Evolutionary conservation across 2,888 invertebrate species (phyloP), one percentile per base, ranked within the genome.

Genomic region (Cerastoderma edule): DNA sequence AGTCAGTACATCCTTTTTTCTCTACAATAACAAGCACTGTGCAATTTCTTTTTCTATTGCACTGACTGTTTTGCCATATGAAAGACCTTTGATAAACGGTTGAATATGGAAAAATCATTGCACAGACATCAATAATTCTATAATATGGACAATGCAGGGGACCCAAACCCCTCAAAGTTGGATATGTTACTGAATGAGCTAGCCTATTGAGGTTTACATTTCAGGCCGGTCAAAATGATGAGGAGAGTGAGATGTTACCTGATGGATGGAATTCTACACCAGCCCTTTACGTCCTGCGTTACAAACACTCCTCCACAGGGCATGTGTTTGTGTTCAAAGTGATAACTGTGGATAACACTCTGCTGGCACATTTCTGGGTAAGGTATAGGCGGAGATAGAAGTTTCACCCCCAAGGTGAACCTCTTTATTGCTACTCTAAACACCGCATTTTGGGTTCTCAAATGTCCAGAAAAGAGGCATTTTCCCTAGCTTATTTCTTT

Each of bases 211-310:
- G 8, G 8, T 13, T 39, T 39, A 13, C 39, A 50, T 19, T 54
- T 6, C 19, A 54, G 54, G 28, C 22, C 27, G n/a, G 30, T 35
- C 67, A 57, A 3, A 65, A 75, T 80, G 74, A 74, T 1, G 80
- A 80, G 30, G 80, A 68, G 30, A 72, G 83, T 46, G 97, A 97
- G 92, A 90, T 95, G 53, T 92, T 97, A 22, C 97, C 97, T 1
- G 94, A 94, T 46, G 95, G 95, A 53, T 97, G 97, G 97, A 97
- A 95, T 91, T 93, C 94, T 57, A 72, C 76, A 39, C 93, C 93
- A 56, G 94, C 95, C n/a, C 94, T 95, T 82, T 96, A 96, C 90
- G 94, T 95, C 0, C 91, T 97, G 30, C 94, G 96, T 85, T 97
- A 97, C 92, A 66, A 66, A 28, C 60, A 64, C 10, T 67, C 96